phyloP scores from a whole-genome alignment of 2,888 invertebrate genomes.

The Leucophenga montana region DNA sequence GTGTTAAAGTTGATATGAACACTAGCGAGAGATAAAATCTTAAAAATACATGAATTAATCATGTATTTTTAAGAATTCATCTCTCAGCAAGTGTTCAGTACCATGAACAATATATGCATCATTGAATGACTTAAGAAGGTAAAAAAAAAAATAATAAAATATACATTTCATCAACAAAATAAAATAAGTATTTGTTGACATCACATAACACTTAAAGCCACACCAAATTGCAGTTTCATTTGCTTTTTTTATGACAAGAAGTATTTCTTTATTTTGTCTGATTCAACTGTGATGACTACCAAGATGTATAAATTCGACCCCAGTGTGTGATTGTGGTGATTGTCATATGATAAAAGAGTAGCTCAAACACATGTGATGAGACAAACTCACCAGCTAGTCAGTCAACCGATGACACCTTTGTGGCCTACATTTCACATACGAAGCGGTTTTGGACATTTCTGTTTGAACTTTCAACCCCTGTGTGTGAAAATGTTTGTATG shows the following conservation, averaged over 20 bases:
- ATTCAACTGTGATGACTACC: not conserved
- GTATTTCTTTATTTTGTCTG: slow-evolving; percentile 5
- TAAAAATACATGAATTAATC: too few relatives aligned
- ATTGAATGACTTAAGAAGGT: too few relatives aligned
- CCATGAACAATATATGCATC: too few relatives aligned
- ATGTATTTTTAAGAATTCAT: too few relatives aligned
- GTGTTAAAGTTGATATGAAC: too few relatives aligned
- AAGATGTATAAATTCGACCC: slow-evolving; percentile 3
- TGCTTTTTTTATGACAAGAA: not conserved
- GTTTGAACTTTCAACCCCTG: slow-evolving; percentile 46
- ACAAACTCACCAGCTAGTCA: not conserved
- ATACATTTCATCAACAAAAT: not conserved
- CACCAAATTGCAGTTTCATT: slow-evolving; percentile 52
- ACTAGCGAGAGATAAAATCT: too few relatives aligned
- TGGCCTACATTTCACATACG: not conserved
- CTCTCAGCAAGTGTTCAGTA: too few relatives aligned
- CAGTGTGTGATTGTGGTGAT: slow-evolving; percentile 56
- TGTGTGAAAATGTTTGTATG: slow-evolving; percentile 2
- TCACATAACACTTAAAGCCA: slow-evolving; percentile 47
- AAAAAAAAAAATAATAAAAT: slow-evolving; percentile 16
- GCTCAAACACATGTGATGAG: slow-evolving; percentile 41
- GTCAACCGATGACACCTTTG: slow-evolving; percentile 10
- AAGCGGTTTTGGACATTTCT: slow-evolving; percentile 27
- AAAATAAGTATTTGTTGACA: slow-evolving; percentile 13
- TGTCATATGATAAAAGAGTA: slow-evolving; percentile 58